A percentile compares a stretch with the other conserved stretches of the same genome.
phyloP scores from a whole-genome alignment of 2,888 invertebrate genomes.

The Drosophila stalkeri region DNA sequence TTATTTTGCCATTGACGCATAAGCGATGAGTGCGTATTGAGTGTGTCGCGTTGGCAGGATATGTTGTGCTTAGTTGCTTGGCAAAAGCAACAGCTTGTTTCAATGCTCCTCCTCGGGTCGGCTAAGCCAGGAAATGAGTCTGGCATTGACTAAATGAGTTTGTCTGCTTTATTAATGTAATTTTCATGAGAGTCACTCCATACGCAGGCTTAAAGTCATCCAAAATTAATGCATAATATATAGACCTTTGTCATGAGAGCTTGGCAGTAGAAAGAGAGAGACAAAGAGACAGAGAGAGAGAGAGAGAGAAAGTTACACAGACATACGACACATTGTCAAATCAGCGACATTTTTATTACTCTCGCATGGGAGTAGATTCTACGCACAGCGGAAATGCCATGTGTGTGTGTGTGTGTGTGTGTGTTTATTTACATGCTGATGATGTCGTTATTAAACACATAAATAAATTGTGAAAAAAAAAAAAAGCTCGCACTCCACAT shows the following conservation, averaged over 20 bases:
- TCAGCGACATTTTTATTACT: slow-evolving; percentile 80
- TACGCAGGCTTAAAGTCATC: slow-evolving; percentile 53
- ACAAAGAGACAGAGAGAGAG: too few species aligned
- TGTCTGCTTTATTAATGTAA: slow-evolving; percentile 50
- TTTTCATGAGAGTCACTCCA: slow-evolving; percentile 37
- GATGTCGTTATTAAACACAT: slow-evolving; percentile 80
- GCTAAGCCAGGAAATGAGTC: slow-evolving; percentile 26
- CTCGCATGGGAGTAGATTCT: slow-evolving; percentile 31
- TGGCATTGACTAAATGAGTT: slow-evolving; percentile 46
- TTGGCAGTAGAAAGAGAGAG: too few species aligned
- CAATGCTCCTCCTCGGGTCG: not conserved
- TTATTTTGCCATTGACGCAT: slow-evolving; percentile 53
- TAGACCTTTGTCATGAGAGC: slow-evolving; percentile 20
- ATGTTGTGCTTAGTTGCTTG: slow-evolving; percentile 10
- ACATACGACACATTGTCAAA: slow-evolving; percentile 77
- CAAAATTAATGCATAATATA: slow-evolving; percentile 71
- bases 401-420: slow-evolving; percentile 22
- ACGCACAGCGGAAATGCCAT: slow-evolving; percentile 16
- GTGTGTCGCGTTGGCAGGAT: not conserved
- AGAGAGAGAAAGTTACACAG: slow-evolving; percentile 16
- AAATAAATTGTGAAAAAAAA: slow-evolving; percentile 77
- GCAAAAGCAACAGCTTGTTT: slow-evolving; percentile 37
- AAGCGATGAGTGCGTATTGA: slow-evolving; percentile 44
- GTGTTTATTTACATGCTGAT: slow-evolving; percentile 67
- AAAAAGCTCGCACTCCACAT: slow-evolving; percentile 7